Percentiles rank a stretch among this genome's conserved stretches.
These are phyloP conservation scores for Myxocyprinus asiaticus DNA, from an alignment of 2,113 vertebrate genomes.

Conservation along the genomic window DNA sequence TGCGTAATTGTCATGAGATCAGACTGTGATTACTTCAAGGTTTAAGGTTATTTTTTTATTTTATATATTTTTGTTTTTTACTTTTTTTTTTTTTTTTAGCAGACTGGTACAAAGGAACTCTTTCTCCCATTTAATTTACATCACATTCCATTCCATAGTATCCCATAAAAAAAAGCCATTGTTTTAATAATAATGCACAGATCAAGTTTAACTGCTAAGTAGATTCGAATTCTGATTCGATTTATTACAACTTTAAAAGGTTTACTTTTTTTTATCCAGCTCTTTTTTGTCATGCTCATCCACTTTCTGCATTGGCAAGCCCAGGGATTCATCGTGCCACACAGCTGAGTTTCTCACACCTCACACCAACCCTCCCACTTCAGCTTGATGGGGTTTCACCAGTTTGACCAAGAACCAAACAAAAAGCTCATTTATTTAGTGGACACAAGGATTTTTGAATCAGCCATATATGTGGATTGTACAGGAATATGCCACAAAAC, in stretches of 20 bases:
- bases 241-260: not conserved
- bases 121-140: too few relatives aligned
- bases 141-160: too few relatives aligned
- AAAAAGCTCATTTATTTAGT: not conserved
- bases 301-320: not conserved
- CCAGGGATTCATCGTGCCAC: too few relatives aligned
- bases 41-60: too few relatives aligned
- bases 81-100: too few relatives aligned
- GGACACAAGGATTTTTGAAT: too few relatives aligned
- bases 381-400: slow-evolving; percentile 24
- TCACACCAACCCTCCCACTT: slow-evolving; percentile 20
- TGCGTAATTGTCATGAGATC: too few relatives aligned
- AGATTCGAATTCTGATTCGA: not conserved
- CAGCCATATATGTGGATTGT: not conserved
- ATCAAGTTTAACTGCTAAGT: not conserved
- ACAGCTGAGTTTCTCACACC: slow-evolving; percentile 34
- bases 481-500: not conserved
- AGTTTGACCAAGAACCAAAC: slow-evolving; percentile 16
- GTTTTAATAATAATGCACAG: too few relatives aligned
- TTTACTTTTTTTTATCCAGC: slow-evolving; percentile 20
- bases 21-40: too few relatives aligned
- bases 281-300: slow-evolving; percentile 23
- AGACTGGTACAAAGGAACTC: too few relatives aligned
- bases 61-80: too few relatives aligned
- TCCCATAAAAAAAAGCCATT: too few relatives aligned